These are phyloP conservation scores for Papilio glaucus DNA, from an alignment of 1,140 invertebrate species.

Conservation along the genomic window DNA sequence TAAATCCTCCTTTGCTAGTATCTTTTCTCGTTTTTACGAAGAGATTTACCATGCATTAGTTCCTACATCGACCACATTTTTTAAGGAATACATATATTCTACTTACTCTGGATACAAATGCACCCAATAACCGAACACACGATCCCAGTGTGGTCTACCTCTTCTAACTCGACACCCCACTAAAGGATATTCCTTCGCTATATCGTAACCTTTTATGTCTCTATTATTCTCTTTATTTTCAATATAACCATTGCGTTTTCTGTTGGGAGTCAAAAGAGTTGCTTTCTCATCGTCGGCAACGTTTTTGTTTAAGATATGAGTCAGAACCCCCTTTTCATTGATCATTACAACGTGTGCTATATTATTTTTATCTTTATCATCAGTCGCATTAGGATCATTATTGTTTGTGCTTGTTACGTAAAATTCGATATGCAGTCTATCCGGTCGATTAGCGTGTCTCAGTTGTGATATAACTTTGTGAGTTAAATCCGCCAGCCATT, in stretches of 20 bases:
- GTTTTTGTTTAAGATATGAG: constrained; percentile 48
- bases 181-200: constrained; percentile 68
- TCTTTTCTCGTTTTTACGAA: too few species aligned
- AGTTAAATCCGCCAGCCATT: constrained; percentile 66
- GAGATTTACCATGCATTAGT: too few species aligned
- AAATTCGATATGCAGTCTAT: constrained; percentile 72
- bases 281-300: constrained; percentile 58
- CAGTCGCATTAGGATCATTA: constrained; percentile 41
- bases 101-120: constrained; percentile 77
- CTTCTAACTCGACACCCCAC: constrained; percentile 67
- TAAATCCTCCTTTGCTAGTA: too few species aligned
- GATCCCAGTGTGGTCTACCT: constrained; percentile 74
- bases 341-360: constrained; percentile 59
- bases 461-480: constrained; percentile 62
- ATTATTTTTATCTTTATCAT: constrained; percentile 45
- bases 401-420: constrained; percentile 67
- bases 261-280: constrained; percentile 63
- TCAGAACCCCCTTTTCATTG: constrained; percentile 62
- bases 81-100: not conserved
- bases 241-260: constrained; percentile 51
- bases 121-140: constrained; percentile 76
- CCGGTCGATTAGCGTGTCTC: constrained; percentile 70
- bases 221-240: constrained; percentile 40
- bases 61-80: too few species aligned
- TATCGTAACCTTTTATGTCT: constrained; percentile 52